Percentiles rank a stretch among this genome's conserved stretches.
phyloP scores from a whole-genome alignment of 2,888 invertebrate species.

The Latrodectus elegans region DNA sequence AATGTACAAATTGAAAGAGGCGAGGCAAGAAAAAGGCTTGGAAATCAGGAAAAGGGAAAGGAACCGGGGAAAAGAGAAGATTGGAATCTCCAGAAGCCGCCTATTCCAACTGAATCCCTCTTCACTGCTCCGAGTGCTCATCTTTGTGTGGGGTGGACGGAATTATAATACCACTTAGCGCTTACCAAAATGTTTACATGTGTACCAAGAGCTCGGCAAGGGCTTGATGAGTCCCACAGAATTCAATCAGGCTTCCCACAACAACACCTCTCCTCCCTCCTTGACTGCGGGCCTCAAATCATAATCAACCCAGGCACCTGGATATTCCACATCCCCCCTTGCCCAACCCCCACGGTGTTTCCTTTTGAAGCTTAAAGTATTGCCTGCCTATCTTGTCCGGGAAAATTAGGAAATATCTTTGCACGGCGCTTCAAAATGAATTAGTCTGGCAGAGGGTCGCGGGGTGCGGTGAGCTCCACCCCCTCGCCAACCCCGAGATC shows the following conservation, averaged over 20 bases:
- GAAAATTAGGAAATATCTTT: constrained; percentile 65
- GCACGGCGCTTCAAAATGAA: constrained; percentile 66
- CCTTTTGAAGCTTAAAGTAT: constrained; percentile 62
- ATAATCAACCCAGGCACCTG: constrained; percentile 55
- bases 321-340: not conserved
- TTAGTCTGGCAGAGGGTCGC: constrained; percentile 40
- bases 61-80: too few species aligned
- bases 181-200: constrained; percentile 54
- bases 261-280: constrained; percentile 4
- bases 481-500: constrained; percentile 29
- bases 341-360: not conserved
- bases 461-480: not conserved
- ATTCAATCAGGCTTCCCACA: constrained; percentile 42
- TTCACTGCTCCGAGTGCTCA: not conserved
- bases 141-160: not conserved
- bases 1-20: too few species aligned
- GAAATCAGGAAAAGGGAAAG: too few species aligned
- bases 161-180: constrained; percentile 42
- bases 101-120: too few species aligned
- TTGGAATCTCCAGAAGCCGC: too few species aligned
- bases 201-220: constrained; percentile 36
- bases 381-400: constrained; percentile 54
- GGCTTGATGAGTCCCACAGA: constrained; percentile 38
- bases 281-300: constrained; percentile 36
- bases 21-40: too few species aligned